Evolutionary conservation across 2,888 invertebrate species (phyloP), one percentile per base, ranked within the genome.

Genomic region (Dermolepida albohirtum): DNA sequence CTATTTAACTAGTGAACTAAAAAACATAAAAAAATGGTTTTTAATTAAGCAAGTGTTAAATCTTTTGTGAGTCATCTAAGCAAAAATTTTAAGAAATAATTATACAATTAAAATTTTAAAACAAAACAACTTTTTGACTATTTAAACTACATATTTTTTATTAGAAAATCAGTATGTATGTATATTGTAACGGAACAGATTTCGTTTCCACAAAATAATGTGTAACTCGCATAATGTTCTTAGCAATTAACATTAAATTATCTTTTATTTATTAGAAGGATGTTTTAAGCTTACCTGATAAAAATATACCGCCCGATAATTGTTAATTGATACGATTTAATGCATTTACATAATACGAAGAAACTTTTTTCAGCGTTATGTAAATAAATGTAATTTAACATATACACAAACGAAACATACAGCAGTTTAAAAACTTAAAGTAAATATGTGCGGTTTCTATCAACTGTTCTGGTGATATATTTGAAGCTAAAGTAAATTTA

Each of bases 401-500:
- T 14, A 52, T 34, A 52, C 52, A 34, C 39, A 57, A 44, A 44
- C 57, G 57, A 22, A 22, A 29, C 43, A 34, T 10, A 34, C 6
- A 34, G 34, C 34, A 34, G 57, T n/a, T 44, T 57, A 57, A 57
- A 57, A 57, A 43, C n/a, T 27, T 47, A 62, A 47, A 27, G 47
- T 62, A 62, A 62, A 62, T 62, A 62, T 44, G 11, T 12, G 14
- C 47, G 59, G 47, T 62, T 62, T 62, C 59, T 62, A 62, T 62
- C 59, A 62, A 34, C 59, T 34, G 59, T 62, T 47, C 47, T 8
- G 34, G 59, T 62, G 47, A 62, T 62, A 62, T 62, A 62, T 62
- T 62, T 62, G 59, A 62, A 62, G 34, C 47, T 62, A 62, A 62
- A 62, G 59, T 62, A 47, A 62, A 62, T 62, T 62, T 62, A 62